These are phyloP conservation scores for Calliphora vicina DNA, from an alignment of 1,140 invertebrate genomes.

Conservation along the genomic window DNA sequence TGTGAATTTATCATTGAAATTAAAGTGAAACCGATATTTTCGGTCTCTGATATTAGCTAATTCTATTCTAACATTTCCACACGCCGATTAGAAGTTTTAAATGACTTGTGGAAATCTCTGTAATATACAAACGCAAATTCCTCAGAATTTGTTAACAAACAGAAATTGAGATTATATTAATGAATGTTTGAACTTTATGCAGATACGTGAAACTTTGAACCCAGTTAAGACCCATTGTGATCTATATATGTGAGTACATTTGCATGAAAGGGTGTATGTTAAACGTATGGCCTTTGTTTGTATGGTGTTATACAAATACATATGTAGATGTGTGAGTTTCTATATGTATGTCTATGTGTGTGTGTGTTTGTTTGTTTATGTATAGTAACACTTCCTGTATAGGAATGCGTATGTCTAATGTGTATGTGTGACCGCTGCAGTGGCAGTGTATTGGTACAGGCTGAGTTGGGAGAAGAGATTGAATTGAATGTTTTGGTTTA, in stretches of 20 bases:
- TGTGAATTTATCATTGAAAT: too few species aligned
- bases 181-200: too few species aligned
- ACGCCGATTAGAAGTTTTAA: too few species aligned
- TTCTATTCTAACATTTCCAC: too few species aligned
- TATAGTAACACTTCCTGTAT: not conserved
- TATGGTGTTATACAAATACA: not conserved
- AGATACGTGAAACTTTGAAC: too few species aligned
- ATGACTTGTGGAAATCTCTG: too few species aligned
- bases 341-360: not conserved
- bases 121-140: too few species aligned
- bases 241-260: not conserved
- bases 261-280: not conserved
- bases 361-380: not conserved
- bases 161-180: too few species aligned
- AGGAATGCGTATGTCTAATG: not conserved
- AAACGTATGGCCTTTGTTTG: not conserved
- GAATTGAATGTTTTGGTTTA: slow-evolving; percentile 22
- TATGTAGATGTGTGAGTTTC: not conserved
- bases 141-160: too few species aligned
- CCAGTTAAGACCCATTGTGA: not conserved
- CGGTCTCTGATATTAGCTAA: too few species aligned
- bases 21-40: too few species aligned
- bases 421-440: not conserved
- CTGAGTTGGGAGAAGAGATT: not conserved
- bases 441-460: not conserved